Base-by-base conservation (phyloP, 1,140 invertebrate genomes). In the Cheumatopsyche charites region DNA sequence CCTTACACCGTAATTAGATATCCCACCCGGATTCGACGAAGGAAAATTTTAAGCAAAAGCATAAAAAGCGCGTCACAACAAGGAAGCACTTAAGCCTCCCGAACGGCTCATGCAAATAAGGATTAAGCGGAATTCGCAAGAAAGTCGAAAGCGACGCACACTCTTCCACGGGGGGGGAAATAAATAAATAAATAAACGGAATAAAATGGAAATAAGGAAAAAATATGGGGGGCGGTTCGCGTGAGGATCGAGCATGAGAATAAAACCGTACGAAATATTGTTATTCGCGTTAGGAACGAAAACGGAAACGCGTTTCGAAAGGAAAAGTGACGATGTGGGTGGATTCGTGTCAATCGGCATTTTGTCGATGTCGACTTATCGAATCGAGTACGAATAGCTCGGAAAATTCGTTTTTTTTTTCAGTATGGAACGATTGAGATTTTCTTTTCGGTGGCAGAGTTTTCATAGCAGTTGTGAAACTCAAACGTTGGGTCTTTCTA, bases 71-170 rank as follows among this genome's bases (percentile, higher is more conserved):
- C 47, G 47, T 17, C 19, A 52, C 15, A 52, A 52, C 41, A 65
- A 65, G 62, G 62, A 65, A 65, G 62, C 62, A 65, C 62, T 65
- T 43, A 42, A 65, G 62, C 62, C 29, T 36, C 29, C 29, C 29
- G 29, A 3, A 12, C 58, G 23, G 25, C 58, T 65, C 62, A 65
- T 65, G 62, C 62, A 65, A 65, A 65, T 65, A 19, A 65, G 62
- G 62, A 65, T 65, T 65, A 65, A 65, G 23, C 41, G 29, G 23
- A 61, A 52, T 52, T 52, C 15, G 47, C 19, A 52, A 52, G 47
- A 52, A 52, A 52, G n/a, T 52, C 47, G 47, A 15, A n/a, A n/a
- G n/a, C 29, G 3, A 3, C 3, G 29, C 9, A 36, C 47, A 52
- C 19, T 52, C 19, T 52, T 36, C n/a, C n/a, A n/a, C n/a, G n/a